Percentiles rank a stretch among this genome's conserved stretches.
Conservation (phyloP, 2,113 vertebrate species). For the Leptosomus discolor region DNA sequence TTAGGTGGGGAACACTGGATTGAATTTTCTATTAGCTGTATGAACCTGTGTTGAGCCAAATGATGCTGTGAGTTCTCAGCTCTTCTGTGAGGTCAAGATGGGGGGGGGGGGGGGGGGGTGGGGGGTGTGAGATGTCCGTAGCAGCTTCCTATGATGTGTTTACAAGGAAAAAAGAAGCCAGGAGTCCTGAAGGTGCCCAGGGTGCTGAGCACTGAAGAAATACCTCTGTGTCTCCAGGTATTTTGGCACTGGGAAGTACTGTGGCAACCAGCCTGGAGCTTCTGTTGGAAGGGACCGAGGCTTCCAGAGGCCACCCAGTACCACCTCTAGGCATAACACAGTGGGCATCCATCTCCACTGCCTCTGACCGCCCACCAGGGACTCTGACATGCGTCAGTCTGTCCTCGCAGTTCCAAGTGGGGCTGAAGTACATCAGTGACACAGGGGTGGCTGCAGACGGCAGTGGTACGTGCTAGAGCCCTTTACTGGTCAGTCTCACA, state of each 20-base stretch:
- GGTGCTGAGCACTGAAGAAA: background rate
- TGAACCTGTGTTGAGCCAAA: background rate
- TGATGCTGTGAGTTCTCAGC: background rate
- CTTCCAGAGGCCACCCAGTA: background rate
- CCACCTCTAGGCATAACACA: rapidly evolving
- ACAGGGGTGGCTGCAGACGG: background rate
- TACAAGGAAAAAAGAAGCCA: background rate
- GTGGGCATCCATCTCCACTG: background rate
- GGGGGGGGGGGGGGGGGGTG: background rate
- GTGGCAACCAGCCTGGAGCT: rapidly evolving
- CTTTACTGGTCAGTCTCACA: background rate
- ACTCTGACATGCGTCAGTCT: background rate
- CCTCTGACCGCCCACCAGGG: rapidly evolving
- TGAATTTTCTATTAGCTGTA: too few relatives aligned
- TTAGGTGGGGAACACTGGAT: background rate
- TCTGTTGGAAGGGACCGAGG: background rate
- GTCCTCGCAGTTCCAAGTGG: rapidly evolving
- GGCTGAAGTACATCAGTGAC: background rate
- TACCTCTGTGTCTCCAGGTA: background rate
- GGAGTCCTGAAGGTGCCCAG: background rate
- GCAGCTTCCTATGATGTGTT: background rate
- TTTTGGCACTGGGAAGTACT: background rate
- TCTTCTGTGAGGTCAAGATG: background rate
- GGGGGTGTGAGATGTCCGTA: background rate
- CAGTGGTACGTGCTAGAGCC: too few relatives aligned